Percentiles rank a stretch among this genome's conserved stretches.
Conservation (phyloP, 2,113 vertebrate species). For the Rhagologus leucostigma region DNA sequence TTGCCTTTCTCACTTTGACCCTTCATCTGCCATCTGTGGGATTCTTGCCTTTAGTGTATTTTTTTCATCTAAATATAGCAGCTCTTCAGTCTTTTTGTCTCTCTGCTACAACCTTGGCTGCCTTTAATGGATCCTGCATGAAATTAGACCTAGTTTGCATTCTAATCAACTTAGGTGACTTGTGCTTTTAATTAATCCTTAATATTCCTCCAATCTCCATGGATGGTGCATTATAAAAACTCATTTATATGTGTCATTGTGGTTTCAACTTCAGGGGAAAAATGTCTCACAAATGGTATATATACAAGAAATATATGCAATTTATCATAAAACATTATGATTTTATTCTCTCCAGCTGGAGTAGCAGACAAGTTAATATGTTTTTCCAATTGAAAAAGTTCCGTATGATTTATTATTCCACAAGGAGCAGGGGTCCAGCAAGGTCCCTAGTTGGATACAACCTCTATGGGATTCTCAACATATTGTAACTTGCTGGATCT, state of each 20-base stretch:
- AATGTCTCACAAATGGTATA: background rate
- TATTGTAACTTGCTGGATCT: background rate
- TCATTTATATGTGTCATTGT: background rate
- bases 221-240: background rate
- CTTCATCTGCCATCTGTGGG: background rate
- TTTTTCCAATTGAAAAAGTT: constrained; percentile 2
- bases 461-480: background rate
- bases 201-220: background rate
- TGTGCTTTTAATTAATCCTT: constrained; percentile 28
- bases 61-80: constrained; percentile 10
- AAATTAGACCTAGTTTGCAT: constrained; percentile 7
- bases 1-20: background rate
- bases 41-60: background rate
- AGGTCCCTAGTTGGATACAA: background rate
- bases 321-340: constrained; percentile 2
- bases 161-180: constrained; percentile 12
- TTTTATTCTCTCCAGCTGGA: constrained; percentile 43
- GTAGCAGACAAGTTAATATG: background rate
- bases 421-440: background rate
- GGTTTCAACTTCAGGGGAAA: background rate
- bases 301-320: background rate
- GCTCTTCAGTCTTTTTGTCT: constrained; percentile 1
- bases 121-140: background rate
- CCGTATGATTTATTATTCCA: background rate
- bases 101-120: background rate